A percentile compares a stretch with the other conserved stretches of the same genome.
Conservation (phyloP, 1,140 invertebrate genomes). For the Propsilocerus akamusi region DNA sequence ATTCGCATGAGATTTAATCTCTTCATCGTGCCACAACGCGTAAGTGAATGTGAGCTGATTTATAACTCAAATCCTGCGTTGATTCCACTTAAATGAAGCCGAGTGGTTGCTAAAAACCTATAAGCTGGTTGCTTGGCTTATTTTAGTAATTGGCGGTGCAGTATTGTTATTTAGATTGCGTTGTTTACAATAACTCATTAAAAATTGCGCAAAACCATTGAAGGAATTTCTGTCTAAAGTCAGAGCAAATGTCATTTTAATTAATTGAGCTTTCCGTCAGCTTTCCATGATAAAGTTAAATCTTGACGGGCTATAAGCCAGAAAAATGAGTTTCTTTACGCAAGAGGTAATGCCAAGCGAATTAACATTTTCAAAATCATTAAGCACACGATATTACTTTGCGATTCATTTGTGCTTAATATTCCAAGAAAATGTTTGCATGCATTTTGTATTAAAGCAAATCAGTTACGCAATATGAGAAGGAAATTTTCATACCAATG, state of each 20-base stretch:
- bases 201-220: neutral
- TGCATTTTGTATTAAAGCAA: neutral
- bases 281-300: neutral
- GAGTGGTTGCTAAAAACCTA: too few relatives aligned
- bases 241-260: neutral
- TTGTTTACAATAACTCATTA: slow-evolving; percentile 1
- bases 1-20: neutral
- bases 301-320: neutral
- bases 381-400: too few relatives aligned
- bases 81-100: neutral
- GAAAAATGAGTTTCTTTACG: neutral
- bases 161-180: too few relatives aligned
- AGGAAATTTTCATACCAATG: neutral
- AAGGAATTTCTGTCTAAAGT: neutral
- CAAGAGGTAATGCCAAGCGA: neutral
- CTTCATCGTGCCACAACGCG: neutral
- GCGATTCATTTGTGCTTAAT: too few relatives aligned
- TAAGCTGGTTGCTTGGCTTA: too few relatives aligned
- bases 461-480: neutral
- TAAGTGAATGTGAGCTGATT: slow-evolving; percentile 2
- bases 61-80: neutral
- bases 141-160: too few relatives aligned
- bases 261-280: neutral
- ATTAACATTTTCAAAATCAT: slow-evolving; percentile 3
- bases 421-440: neutral